Conservation (phyloP, 2,797 vertebrate species). For the Xiphophorus birchmanni region DNA sequence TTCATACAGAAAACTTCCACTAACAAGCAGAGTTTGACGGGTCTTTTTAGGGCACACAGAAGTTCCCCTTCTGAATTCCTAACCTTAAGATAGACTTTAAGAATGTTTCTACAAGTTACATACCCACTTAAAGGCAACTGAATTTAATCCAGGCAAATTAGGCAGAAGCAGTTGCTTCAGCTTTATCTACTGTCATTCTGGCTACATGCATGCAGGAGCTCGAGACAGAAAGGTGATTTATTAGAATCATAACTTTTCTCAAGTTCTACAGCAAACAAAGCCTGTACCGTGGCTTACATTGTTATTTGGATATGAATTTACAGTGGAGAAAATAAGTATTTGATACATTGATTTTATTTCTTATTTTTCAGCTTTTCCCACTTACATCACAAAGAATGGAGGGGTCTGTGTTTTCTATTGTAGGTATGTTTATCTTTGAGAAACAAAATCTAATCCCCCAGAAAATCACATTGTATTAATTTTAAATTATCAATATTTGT, state of each 20-base stretch:
- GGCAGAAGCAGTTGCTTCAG: constrained; percentile 6
- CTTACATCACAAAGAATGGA: not conserved
- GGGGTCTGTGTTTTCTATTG: not conserved
- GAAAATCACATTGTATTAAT: not conserved
- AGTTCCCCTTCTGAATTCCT: constrained; percentile 19
- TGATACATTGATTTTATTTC: no score
- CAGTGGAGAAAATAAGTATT: not conserved
- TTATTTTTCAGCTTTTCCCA: not conserved
- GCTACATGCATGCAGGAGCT: constrained; percentile 21
- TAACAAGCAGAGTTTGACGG: constrained; percentile 20
- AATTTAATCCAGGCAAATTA: constrained; percentile 23
- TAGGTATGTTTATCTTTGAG: not conserved
- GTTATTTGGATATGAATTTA: constrained; percentile 17
- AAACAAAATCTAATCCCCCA: not conserved
- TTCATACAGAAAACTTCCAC: not conserved
- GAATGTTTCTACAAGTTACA: constrained; percentile 11
- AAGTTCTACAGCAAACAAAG: constrained; percentile 23
- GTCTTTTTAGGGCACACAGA: not conserved
- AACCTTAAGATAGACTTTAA: constrained; percentile 23
- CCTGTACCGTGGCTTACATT: constrained; percentile 24
- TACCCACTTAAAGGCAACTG: constrained; percentile 16
- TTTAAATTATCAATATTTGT: not conserved
- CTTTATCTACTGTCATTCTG: not conserved
- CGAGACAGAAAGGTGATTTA: constrained; percentile 19
- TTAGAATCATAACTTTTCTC: constrained; percentile 24